Percentiles rank a stretch among this genome's conserved stretches.
These are phyloP conservation scores for Megaceryle alcyon DNA, from an alignment of 2,797 vertebrate species.

Conservation along the genomic window DNA sequence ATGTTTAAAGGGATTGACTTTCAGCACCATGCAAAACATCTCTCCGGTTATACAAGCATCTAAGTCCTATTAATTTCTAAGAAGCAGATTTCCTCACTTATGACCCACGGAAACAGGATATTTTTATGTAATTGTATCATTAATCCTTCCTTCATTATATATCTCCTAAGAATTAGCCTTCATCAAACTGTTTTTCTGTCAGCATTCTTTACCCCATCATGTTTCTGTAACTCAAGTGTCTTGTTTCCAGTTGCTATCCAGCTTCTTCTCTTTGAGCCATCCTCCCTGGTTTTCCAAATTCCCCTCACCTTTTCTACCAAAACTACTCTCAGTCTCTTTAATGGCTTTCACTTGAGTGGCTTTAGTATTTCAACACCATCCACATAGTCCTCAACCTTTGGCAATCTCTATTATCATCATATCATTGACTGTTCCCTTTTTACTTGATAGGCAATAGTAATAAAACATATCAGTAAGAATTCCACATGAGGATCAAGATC, in stretches of 20 bases:
- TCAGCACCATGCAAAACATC: neutral
- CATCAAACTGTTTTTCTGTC: neutral
- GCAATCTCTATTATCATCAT: neutral
- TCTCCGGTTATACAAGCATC: neutral
- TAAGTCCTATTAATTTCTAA: neutral
- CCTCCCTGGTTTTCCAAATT: neutral
- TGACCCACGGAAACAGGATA: neutral
- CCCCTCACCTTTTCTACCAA: neutral
- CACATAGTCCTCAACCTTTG: neutral
- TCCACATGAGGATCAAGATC: neutral
- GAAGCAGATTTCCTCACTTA: neutral
- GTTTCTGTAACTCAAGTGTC: neutral
- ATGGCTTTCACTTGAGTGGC: neutral
- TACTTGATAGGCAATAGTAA: neutral
- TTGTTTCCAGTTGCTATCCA: neutral
- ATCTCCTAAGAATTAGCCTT: neutral
- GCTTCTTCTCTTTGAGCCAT: neutral
- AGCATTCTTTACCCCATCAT: neutral
- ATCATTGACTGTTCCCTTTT: neutral
- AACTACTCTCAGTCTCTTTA: neutral
- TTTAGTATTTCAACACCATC: neutral
- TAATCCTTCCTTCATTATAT: neutral
- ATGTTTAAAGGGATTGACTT: neutral
- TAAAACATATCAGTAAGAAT: neutral
- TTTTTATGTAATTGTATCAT: neutral